Conservation (phyloP, 1,140 invertebrate genomes). For the Orius insidiosus region DNA sequence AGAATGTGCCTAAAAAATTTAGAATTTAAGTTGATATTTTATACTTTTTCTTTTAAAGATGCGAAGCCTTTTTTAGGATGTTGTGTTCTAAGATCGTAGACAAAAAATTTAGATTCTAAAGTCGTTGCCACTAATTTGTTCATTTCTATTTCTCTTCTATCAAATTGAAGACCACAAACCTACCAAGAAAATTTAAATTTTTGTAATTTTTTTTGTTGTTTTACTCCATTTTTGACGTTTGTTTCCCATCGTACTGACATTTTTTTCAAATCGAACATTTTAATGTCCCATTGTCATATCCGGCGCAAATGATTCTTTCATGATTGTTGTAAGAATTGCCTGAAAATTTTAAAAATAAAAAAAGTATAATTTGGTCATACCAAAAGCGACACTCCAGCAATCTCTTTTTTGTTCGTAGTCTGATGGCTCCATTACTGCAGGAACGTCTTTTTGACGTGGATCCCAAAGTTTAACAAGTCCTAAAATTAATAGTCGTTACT, state of each 20-base stretch:
- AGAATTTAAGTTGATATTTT: slow-evolving; percentile 5
- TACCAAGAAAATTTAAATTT: slow-evolving; percentile 22
- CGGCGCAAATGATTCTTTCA: slow-evolving; percentile 70
- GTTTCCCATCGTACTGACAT: slow-evolving; percentile 79
- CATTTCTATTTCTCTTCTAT: slow-evolving; percentile 85
- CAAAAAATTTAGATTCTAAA: slow-evolving; percentile 79
- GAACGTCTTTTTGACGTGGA: slow-evolving; percentile 67
- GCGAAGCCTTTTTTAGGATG: slow-evolving; percentile 78
- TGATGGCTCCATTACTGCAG: slow-evolving; percentile 68
- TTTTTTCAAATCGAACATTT: slow-evolving; percentile 80
- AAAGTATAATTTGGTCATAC: too few species aligned
- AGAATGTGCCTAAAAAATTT: slow-evolving; percentile 40
- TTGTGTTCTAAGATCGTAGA: slow-evolving; percentile 76
- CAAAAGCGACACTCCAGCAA: slow-evolving; percentile 77
- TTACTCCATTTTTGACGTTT: slow-evolving; percentile 73
- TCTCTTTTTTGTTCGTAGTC: slow-evolving; percentile 49
- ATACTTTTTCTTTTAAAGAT: slow-evolving; percentile 51
- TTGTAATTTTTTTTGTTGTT: slow-evolving; percentile 11
- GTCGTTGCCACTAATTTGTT: slow-evolving; percentile 88
- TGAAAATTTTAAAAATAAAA: slow-evolving; percentile 22
- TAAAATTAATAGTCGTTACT: too few species aligned
- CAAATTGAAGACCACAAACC: slow-evolving; percentile 81
- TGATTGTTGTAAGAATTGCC: slow-evolving; percentile 68
- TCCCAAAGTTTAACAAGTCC: slow-evolving; percentile 91
- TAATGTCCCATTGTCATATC: slow-evolving; percentile 96